Evolutionary conservation across 2,797 vertebrate species (phyloP), one percentile per base, ranked within the genome.

Genomic region (Rhabdophis nuchalis): DNA sequence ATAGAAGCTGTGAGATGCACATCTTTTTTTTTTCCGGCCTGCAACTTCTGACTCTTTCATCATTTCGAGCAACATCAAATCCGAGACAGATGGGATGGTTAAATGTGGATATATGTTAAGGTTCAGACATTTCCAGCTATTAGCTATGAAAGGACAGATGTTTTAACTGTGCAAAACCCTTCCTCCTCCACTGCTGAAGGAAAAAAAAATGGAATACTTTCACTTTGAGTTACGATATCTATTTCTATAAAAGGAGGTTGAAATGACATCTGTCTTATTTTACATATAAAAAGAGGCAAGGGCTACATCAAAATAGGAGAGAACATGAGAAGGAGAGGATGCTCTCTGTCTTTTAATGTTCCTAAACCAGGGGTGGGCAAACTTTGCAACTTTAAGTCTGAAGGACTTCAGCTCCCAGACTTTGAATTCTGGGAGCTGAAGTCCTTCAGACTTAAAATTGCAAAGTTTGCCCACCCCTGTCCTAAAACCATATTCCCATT

Each of bases 31-130:
- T 20, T 54, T n/a, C n/a, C n/a, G 27, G 82, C 5, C 1, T 52
- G 50, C 25, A 41, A 56, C 29, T 68, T 61, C n/a, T 57, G 52
- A 90, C 25, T 32, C 16, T n/a, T 32, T 23, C 46, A 2, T 14
- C 88, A 52, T 87, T 85, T 82, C 1, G n/a, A 82, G 54, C 25
- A 32, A 85, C 82, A 90, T 60, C 89, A 64, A 13, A 82, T 46
- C 68, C 32, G 29, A 50, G 89, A 91, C 91, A 93, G 88, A 93
- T 92, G 93, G 85, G 60, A 77, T 82, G 68, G 56, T 85, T 90
- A 12, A 68, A 92, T 50, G 61, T 61, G 61, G 56, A 60, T 90
- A 88, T 85, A 90, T 88, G 85, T 86, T 36, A 90, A 82, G 61
- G 87, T 87, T 50, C 64, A 87, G 27, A 32, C 54, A 64, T 52